Evolutionary conservation across 2,888 invertebrate species (phyloP).

Genomic region (Apocheima hispidaria): DNA sequence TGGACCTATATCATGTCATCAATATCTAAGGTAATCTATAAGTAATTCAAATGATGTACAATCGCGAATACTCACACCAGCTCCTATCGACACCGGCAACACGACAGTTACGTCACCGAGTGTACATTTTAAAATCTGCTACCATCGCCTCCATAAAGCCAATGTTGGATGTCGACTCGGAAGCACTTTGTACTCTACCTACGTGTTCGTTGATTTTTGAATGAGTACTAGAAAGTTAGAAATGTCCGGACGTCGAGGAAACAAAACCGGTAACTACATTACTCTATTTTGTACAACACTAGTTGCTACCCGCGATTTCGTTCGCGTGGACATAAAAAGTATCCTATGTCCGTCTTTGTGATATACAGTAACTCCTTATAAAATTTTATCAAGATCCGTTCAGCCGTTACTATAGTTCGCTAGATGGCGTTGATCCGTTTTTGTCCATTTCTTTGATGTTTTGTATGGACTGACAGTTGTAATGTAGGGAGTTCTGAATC

Average conservation of each 20-base stretch:
- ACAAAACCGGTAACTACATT: background rate
- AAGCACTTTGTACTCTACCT: constrained; percentile 12
- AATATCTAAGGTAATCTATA: too few species aligned
- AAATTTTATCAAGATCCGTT: too few species aligned
- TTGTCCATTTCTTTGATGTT: too few species aligned
- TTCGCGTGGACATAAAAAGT: too few species aligned
- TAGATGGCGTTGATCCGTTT: too few species aligned
- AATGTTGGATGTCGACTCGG: constrained; percentile 20
- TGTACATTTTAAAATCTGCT: constrained; percentile 54
- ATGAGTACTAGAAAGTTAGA: background rate
- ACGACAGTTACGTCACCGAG: constrained; percentile 33
- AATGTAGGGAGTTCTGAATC: too few species aligned
- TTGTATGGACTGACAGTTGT: too few species aligned
- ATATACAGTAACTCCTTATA: too few species aligned
- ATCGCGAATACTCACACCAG: background rate
- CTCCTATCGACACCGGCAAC: constrained; percentile 2
- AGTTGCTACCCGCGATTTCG: too few species aligned
- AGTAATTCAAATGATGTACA: background rate
- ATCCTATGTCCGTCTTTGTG: background rate
- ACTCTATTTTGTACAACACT: background rate
- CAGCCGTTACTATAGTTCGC: too few species aligned
- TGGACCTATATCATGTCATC: too few species aligned
- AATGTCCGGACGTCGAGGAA: background rate
- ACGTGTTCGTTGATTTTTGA: constrained; percentile 1
- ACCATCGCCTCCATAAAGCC: constrained; percentile 21